Evolutionary conservation across 2,113 vertebrate species (phyloP).

Genomic region (Sapayoa aenigma): DNA sequence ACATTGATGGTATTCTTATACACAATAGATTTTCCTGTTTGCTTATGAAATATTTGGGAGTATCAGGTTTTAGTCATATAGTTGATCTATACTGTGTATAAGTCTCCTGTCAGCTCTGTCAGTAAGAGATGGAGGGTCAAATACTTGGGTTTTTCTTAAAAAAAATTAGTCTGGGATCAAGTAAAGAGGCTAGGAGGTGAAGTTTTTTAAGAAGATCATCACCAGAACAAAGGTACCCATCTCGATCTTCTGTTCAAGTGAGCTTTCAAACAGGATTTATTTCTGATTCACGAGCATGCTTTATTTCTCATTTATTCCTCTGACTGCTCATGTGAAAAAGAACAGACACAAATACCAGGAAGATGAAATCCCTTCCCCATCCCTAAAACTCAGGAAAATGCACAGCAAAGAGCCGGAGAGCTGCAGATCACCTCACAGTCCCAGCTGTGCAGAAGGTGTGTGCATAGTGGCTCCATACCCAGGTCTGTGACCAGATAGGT

Average conservation of each 20-base stretch:
- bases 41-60: background rate
- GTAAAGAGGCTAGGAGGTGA: background rate
- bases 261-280: background rate
- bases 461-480: background rate
- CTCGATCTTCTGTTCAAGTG: background rate
- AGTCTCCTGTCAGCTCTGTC: background rate
- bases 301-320: background rate
- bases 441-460: accelerated
- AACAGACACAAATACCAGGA: background rate
- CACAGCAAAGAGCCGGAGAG: background rate
- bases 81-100: background rate
- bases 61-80: background rate
- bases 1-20: background rate
- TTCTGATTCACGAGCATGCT: background rate
- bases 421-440: background rate
- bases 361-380: background rate
- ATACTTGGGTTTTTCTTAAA: background rate
- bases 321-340: background rate
- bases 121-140: background rate
- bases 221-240: background rate
- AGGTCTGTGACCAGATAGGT: background rate
- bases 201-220: background rate
- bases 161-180: background rate
- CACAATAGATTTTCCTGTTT: background rate
- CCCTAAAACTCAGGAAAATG: background rate